A percentile compares a stretch with the other conserved stretches of the same genome.
These are phyloP conservation scores for Ibycter americanus DNA, from an alignment of 2,797 vertebrate species.

Conservation along the genomic window DNA sequence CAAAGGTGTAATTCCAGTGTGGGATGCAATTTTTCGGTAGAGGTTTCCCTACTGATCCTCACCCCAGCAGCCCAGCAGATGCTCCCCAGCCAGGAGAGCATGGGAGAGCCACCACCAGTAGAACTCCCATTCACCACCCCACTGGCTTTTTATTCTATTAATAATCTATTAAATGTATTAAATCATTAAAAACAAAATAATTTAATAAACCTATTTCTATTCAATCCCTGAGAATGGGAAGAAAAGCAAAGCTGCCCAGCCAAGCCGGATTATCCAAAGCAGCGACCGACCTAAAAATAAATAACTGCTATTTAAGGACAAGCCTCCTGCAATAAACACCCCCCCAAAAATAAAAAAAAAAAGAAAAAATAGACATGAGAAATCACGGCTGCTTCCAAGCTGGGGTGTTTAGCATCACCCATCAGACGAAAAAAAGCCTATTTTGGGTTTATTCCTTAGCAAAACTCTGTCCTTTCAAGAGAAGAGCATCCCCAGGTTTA, in stretches of 20 bases:
- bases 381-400: background rate
- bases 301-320: background rate
- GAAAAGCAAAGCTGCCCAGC: slow-evolving; percentile 16
- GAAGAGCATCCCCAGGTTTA: background rate
- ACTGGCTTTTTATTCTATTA: background rate
- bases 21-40: background rate
- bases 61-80: background rate
- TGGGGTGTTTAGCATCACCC: background rate
- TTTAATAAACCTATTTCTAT: background rate
- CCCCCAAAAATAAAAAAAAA: background rate
- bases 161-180: background rate
- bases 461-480: background rate
- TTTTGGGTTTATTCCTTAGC: background rate
- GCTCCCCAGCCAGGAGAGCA: background rate
- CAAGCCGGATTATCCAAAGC: slow-evolving; percentile 41
- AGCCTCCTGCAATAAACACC: background rate
- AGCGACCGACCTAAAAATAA: slow-evolving; percentile 32
- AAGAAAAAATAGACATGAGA: background rate
- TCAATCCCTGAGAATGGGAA: background rate
- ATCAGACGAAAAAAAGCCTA: background rate
- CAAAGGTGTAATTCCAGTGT: background rate
- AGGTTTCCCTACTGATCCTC: background rate
- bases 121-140: background rate
- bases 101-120: fast-evolving
- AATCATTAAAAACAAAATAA: background rate